A percentile compares a stretch with the other conserved stretches of the same genome.
Evolutionary conservation across 2,113 vertebrate species (phyloP).

Genomic region (Lynx canadensis): DNA sequence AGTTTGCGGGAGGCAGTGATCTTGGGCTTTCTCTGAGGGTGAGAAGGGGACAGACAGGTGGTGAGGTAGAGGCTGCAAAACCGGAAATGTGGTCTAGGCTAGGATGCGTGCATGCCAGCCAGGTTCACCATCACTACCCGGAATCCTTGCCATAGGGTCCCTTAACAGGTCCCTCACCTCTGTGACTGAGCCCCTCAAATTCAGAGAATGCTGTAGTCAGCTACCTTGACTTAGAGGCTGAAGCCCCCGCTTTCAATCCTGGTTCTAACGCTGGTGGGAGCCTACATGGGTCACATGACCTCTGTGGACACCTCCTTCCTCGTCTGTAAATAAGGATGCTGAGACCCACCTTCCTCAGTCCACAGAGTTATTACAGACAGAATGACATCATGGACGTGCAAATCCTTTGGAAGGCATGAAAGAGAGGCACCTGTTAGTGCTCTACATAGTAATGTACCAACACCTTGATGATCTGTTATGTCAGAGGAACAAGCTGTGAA

Average conservation of each 20-base stretch:
- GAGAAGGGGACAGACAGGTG: background rate
- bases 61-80: background rate
- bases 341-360: no score
- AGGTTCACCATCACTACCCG: background rate
- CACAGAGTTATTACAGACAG: background rate
- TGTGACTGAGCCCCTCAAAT: background rate
- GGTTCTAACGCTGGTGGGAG: background rate
- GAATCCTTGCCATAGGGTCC: background rate
- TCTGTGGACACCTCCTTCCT: background rate
- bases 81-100: background rate
- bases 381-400: background rate
- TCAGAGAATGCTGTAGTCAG: background rate
- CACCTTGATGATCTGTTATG: background rate
- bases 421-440: rapidly evolving
- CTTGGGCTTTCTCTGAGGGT: constrained; percentile 88
- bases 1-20: constrained; percentile 97
- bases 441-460: background rate
- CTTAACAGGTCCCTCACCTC: background rate
- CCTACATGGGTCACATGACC: background rate
- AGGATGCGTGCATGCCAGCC: rapidly evolving
- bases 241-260: background rate
- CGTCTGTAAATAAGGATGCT: background rate
- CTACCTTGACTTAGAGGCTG: background rate
- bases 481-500: background rate
- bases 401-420: background rate